Evolutionary conservation across 2,888 invertebrate species (phyloP).

Genomic region (Cerceris ruficornis): DNA sequence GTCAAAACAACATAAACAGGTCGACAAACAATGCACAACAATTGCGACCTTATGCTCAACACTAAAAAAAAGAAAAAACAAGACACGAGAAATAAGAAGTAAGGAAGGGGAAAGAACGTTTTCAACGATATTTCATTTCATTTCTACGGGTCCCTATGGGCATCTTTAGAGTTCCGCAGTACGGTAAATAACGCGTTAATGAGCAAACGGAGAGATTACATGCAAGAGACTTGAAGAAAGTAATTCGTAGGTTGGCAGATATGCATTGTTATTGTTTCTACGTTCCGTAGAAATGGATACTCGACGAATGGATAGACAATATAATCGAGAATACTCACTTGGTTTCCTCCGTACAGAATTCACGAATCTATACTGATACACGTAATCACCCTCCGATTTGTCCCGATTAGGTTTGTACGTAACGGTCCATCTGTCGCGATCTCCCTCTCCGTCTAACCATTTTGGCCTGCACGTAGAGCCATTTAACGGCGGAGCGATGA

Average conservation of each 20-base stretch:
- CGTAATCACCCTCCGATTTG: constrained; percentile 64
- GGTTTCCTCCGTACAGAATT: constrained; percentile 72
- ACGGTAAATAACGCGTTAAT: not conserved
- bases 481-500: constrained; percentile 81
- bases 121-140: no score
- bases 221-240: no score
- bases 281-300: no score
- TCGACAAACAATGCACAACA: constrained; percentile 83
- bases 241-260: no score
- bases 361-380: constrained; percentile 76
- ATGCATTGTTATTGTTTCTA: no score
- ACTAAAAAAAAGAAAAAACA: constrained; percentile 63
- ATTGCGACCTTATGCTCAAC: constrained; percentile 79
- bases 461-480: constrained; percentile 70
- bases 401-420: constrained; percentile 77
- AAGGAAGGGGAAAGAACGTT: no score
- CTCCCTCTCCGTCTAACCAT: constrained; percentile 73
- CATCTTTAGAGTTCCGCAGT: not conserved
- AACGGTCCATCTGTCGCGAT: constrained; percentile 75
- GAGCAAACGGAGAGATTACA: not conserved
- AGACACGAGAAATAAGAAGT: constrained; percentile 16
- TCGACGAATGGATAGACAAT: no score
- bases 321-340: constrained; percentile 67
- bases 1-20: constrained; percentile 82
- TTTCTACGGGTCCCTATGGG: no score